These are phyloP conservation scores for Cisticola juncidis DNA, from an alignment of 2,113 vertebrate species.

Conservation along the genomic window DNA sequence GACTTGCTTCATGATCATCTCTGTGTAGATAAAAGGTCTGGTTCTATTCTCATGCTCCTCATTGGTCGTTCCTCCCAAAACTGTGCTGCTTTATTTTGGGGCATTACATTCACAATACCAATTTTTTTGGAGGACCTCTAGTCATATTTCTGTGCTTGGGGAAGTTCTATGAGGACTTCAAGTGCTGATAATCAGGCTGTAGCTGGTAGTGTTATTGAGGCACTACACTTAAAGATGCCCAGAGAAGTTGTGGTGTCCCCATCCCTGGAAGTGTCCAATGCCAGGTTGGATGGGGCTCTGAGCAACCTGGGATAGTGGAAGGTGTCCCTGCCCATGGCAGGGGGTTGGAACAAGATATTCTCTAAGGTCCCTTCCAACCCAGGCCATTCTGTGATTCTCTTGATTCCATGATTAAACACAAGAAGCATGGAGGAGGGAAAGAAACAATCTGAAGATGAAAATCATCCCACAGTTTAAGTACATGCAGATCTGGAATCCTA, in stretches of 20 bases:
- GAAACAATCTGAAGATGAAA: neutral
- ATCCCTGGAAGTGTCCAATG: neutral
- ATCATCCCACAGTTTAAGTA: neutral
- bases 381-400: neutral
- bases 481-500: neutral
- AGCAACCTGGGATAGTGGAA: neutral
- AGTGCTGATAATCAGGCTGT: neutral
- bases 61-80: neutral
- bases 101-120: neutral
- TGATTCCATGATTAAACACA: neutral
- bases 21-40: neutral
- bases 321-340: fast-evolving
- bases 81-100: neutral
- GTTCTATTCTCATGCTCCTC: neutral
- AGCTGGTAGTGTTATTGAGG: neutral
- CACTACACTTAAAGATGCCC: too few species aligned
- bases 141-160: neutral
- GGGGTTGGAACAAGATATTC: fast-evolving
- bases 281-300: neutral
- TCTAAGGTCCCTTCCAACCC: neutral
- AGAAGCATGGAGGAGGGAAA: neutral
- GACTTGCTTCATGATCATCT: neutral
- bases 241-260: neutral
- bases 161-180: neutral
- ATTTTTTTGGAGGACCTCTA: neutral